Conservation (phyloP, 1,140 invertebrate genomes). For the Micrasema longulum region DNA sequence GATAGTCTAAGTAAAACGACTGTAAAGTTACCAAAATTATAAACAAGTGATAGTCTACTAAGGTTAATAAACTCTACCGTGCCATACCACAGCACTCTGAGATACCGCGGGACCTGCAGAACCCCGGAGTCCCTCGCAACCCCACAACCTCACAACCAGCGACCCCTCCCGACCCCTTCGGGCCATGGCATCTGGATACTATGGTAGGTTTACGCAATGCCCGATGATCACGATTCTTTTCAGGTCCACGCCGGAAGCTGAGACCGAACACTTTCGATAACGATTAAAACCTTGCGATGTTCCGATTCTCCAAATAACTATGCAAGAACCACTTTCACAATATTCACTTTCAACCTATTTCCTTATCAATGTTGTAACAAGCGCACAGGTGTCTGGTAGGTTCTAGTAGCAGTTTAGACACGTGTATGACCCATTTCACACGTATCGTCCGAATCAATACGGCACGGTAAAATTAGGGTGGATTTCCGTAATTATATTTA, state of each 20-base stretch:
- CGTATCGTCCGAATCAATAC: no score
- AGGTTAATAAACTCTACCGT: slow-evolving; percentile 19
- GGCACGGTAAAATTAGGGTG: no score
- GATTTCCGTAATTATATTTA: no score
- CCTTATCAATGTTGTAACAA: slow-evolving; percentile 18
- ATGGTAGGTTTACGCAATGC: neutral
- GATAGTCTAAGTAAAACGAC: slow-evolving; percentile 23
- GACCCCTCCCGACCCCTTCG: neutral
- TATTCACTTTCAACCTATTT: neutral
- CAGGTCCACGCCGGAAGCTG: neutral
- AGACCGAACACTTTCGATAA: no score
- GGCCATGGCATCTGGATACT: slow-evolving; percentile 14
- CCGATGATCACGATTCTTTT: neutral
- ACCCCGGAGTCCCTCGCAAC: neutral
- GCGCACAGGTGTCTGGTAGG: no score
- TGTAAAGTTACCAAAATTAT: slow-evolving; percentile 38
- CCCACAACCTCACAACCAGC: neutral
- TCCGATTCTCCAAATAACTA: neutral
- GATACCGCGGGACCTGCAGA: neutral
- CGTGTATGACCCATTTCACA: no score
- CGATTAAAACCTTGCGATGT: neutral
- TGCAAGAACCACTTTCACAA: slow-evolving; percentile 6
- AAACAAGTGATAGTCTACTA: slow-evolving; percentile 28
- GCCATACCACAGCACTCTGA: slow-evolving; percentile 9
- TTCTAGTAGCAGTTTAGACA: neutral